Base-by-base conservation (phyloP, 1,140 invertebrate genomes). In the Trichoplusia ni region DNA sequence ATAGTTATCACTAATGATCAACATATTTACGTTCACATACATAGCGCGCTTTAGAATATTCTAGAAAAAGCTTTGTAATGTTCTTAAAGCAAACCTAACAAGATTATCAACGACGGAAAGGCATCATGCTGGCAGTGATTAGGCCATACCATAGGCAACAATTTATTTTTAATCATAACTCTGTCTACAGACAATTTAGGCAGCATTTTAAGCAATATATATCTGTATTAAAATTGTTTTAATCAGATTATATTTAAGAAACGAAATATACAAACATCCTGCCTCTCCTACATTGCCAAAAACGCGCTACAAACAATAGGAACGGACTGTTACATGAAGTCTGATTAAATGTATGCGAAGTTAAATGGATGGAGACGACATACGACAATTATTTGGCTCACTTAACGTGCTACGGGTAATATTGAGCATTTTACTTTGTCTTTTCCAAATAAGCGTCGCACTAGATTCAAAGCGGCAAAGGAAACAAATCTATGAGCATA, bases 381-480 rank as follows among this genome's bases (percentile, higher is more conserved):
- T n/a, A n/a, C 60, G 31, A 69, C 38, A 64, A 60, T 37, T 51
- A 60, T 71, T 75, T 75, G 62, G 73, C 73, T 69, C 67, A 31
- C 54, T 60, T 60, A 60, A 78, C 47, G 35, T 60, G 69, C 72
- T 77, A 73, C 65, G 33, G 47, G 38, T 61, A 67, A 79, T 76
- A 82, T 85, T 87, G 80, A 87, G 82, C 82, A 79, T 79, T 70
- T 9, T 9, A 8, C 0, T 38, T 71, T 79, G 75, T 83, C 72
- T 83, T 83, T 79, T 72, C 69, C 33, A 63, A 73, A 63, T 64
- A 53, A 64, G 64, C 60, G 37, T 73, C 64, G 67, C 64, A 75
- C 67, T 78, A 69, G 46, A 58, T 47, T 47, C 35, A 19, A 77
- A 77, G 72, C 71, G 68, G 67, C 71, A 64, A 61, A 61, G 29